Evolutionary conservation across 2,888 invertebrate species (phyloP).

Genomic region (Caenorhabditis drosophilae): DNA sequence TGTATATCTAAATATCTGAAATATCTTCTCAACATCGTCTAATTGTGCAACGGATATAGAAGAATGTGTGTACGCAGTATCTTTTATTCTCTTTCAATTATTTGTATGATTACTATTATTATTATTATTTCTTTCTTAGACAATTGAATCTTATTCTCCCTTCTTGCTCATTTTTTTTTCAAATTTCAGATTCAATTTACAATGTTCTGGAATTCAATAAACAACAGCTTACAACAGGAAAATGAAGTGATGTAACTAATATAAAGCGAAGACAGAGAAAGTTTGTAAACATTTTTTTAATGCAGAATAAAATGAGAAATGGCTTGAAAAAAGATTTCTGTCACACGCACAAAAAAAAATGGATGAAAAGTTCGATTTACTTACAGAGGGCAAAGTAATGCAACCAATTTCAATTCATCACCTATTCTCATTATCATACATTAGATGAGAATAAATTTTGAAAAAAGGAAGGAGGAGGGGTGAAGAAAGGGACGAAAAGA

Average conservation of each 20-base stretch:
- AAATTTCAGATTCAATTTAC: too few relatives aligned
- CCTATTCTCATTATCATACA: constrained; percentile 37
- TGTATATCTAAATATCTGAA: constrained; percentile 21
- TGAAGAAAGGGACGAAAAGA: too few relatives aligned
- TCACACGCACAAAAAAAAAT: too few relatives aligned
- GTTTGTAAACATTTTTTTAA: too few relatives aligned
- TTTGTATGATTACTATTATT: constrained; percentile 33
- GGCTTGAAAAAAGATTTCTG: too few relatives aligned
- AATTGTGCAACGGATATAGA: constrained; percentile 40
- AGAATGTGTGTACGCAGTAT: constrained; percentile 33
- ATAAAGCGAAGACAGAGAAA: too few relatives aligned
- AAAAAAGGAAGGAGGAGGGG: too few relatives aligned
- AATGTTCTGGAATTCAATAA: too few relatives aligned
- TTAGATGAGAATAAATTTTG: constrained; percentile 4
- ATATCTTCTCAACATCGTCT: constrained; percentile 21
- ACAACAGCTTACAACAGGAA: not conserved
- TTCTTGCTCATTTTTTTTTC: not conserved
- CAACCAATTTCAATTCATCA: constrained; percentile 39
- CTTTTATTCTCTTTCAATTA: constrained; percentile 39
- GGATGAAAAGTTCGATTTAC: too few relatives aligned
- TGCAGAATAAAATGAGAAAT: too few relatives aligned
- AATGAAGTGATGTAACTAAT: too few relatives aligned
- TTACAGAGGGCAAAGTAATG: too few relatives aligned
- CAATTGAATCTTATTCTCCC: constrained; percentile 28
- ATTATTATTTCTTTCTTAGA: constrained; percentile 31